These are phyloP conservation scores for Epinotia bilunana DNA, from an alignment of 2,888 invertebrate genomes.

Conservation along the genomic window DNA sequence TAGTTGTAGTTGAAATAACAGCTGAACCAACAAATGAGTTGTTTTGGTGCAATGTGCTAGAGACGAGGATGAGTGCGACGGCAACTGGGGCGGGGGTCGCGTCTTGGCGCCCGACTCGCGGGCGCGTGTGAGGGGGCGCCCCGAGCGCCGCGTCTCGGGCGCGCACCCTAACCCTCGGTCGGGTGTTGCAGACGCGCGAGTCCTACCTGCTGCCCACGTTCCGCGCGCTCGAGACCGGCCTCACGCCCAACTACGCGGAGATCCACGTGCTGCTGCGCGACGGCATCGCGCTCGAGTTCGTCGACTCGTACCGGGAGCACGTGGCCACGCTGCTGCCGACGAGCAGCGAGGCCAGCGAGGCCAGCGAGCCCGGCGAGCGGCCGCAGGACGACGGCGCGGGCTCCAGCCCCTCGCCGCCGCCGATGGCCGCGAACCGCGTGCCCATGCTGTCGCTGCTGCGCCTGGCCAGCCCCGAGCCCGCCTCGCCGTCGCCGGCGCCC, in stretches of 20 bases:
- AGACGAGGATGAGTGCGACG: not conserved
- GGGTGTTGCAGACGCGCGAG: slow-evolving; percentile 68
- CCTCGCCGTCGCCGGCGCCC: not conserved
- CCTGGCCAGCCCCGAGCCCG: not conserved
- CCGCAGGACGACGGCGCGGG: not conserved
- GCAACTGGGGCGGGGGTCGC: not conserved
- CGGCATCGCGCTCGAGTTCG: slow-evolving; percentile 75
- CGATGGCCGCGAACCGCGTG: slow-evolving; percentile 12
- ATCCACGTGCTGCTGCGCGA: slow-evolving; percentile 70
- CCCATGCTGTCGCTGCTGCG: slow-evolving; percentile 25
- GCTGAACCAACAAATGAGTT: no score
- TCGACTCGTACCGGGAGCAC: slow-evolving; percentile 71
- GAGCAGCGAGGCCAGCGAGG: slow-evolving; percentile 5
- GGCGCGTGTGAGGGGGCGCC: slow-evolving; percentile 10
- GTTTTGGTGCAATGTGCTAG: not conserved
- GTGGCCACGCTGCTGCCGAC: slow-evolving; percentile 60
- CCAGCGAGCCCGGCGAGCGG: not conserved
- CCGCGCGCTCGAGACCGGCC: slow-evolving; percentile 80
- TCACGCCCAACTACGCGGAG: slow-evolving; percentile 74
- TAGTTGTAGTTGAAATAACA: no score
- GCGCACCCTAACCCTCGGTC: slow-evolving; percentile 41
- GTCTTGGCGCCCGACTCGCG: slow-evolving; percentile 24
- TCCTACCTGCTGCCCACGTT: slow-evolving; percentile 82
- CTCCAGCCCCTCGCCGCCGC: not conserved
- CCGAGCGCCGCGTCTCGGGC: slow-evolving; percentile 41